A percentile compares a stretch with the other conserved stretches of the same genome.
These are phyloP conservation scores for Margarornis squamiger DNA, from an alignment of 2,797 vertebrate species.

Conservation along the genomic window DNA sequence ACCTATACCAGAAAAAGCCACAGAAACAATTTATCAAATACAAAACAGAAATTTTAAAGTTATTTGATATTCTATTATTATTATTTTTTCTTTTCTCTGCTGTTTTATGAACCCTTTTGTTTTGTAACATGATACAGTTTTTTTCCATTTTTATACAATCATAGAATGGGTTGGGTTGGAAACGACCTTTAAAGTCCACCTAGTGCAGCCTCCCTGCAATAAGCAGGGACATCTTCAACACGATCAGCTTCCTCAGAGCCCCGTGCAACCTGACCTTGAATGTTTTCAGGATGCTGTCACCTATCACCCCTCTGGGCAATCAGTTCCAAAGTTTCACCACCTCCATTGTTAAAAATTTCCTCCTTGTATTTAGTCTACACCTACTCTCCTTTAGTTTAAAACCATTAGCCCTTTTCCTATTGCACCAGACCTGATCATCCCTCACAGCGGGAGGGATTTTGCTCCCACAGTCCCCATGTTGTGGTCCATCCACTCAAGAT, in stretches of 20 bases:
- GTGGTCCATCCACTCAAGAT: not conserved
- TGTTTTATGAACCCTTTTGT: not conserved
- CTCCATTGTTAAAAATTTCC: rapidly evolving
- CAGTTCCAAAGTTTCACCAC: not conserved
- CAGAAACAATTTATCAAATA: not conserved
- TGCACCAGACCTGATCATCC: not conserved
- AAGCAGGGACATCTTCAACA: not conserved
- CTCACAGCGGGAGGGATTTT: not conserved
- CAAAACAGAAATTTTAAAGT: not conserved
- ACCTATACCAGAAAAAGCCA: not conserved
- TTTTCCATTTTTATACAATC: not conserved
- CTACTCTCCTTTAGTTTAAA: not conserved
- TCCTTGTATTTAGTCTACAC: not conserved
- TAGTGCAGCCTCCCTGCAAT: not conserved
- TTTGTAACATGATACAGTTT: not conserved
- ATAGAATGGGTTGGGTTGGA: not conserved
- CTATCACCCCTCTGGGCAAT: not conserved
- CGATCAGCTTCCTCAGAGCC: not conserved
- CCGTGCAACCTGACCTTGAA: not conserved
- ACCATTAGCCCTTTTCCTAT: not conserved
- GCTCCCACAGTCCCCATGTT: not conserved
- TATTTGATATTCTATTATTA: not conserved
- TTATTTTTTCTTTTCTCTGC: not conserved
- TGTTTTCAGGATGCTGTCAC: not conserved
- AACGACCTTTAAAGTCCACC: not conserved